A percentile compares a stretch with the other conserved stretches of the same genome.
Evolutionary conservation across 2,888 invertebrate species (phyloP).

Genomic region (Mantis religiosa): DNA sequence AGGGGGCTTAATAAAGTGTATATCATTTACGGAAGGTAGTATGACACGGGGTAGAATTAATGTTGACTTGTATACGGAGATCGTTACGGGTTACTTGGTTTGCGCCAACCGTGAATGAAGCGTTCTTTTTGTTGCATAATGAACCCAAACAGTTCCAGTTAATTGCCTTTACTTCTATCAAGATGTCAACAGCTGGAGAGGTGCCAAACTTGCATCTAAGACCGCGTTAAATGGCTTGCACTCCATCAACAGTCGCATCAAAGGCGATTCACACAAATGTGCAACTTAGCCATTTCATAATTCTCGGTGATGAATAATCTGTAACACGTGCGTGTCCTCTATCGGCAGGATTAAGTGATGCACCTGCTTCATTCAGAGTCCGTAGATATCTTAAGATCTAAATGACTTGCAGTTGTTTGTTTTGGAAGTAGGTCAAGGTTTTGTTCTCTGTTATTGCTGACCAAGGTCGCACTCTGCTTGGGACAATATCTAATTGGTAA

Average conservation of each 20-base stretch:
- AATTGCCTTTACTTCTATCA: conserved; percentile 7
- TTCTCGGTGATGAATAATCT: background rate
- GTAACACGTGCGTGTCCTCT: too few species aligned
- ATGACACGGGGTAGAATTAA: background rate
- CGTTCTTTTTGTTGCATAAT: background rate
- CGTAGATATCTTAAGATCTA: too few species aligned
- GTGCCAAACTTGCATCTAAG: background rate
- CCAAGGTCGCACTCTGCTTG: too few species aligned
- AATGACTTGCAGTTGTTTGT: too few species aligned
- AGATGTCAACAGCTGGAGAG: conserved; percentile 4
- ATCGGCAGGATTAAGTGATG: background rate
- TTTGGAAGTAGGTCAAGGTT: too few species aligned
- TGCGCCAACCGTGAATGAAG: background rate
- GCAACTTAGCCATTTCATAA: background rate
- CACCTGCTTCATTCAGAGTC: background rate
- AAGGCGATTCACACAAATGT: background rate
- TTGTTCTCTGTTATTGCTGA: too few species aligned
- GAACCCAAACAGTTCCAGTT: background rate
- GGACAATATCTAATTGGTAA: too few species aligned
- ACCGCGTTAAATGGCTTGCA: background rate
- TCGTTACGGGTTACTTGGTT: too few species aligned
- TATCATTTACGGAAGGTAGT: background rate
- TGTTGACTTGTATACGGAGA: background rate
- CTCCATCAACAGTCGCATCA: background rate
- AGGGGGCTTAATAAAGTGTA: background rate